These are phyloP conservation scores for Drosophila picticornis DNA, from an alignment of 2,888 invertebrate species.

Conservation along the genomic window DNA sequence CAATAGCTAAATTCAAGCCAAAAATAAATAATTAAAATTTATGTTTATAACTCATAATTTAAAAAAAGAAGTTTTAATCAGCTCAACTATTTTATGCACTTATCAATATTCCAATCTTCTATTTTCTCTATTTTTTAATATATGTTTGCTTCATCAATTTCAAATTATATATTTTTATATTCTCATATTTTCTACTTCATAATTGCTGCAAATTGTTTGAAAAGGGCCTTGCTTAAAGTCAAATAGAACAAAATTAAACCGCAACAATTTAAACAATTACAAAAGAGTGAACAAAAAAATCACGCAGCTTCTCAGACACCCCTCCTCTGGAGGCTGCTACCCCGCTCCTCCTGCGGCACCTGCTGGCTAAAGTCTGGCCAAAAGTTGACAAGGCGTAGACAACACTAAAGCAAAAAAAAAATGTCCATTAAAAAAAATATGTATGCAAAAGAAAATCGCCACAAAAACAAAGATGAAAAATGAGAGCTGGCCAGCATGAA, in stretches of 20 bases:
- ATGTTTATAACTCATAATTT: background rate
- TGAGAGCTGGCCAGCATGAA: constrained; percentile 40
- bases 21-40: background rate
- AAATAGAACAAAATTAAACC: constrained; percentile 34
- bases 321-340: background rate
- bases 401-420: constrained; percentile 40
- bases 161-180: background rate
- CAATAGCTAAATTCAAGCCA: background rate
- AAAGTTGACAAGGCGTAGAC: constrained; percentile 73
- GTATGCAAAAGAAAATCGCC: constrained; percentile 13
- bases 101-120: background rate
- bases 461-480: constrained; percentile 59
- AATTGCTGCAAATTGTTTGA: background rate
- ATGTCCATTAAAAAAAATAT: constrained; percentile 21
- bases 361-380: constrained; percentile 67
- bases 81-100: background rate
- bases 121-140: background rate
- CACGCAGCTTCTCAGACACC: constrained; percentile 36
- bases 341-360: constrained; percentile 21
- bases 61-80: background rate
- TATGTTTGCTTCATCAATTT: background rate
- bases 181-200: background rate
- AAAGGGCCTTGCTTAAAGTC: constrained; percentile 28
- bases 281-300: constrained; percentile 23
- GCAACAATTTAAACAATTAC: constrained; percentile 42